phyloP scores from a whole-genome alignment of 2,113 vertebrate genomes.

The Tonatia bakeri region DNA sequence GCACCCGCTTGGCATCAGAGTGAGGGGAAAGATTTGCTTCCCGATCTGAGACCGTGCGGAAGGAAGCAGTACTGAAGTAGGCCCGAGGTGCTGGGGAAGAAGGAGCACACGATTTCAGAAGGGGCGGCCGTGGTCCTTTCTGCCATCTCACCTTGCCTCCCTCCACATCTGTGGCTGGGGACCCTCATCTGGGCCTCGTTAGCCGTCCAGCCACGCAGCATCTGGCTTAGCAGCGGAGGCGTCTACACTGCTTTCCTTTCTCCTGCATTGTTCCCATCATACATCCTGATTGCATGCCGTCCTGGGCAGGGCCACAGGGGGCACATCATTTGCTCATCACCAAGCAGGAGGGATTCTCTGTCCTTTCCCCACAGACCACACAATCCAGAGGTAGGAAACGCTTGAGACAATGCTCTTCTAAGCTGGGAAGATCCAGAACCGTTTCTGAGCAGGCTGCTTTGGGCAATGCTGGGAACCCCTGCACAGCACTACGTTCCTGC shows the following conservation, averaged over 20 bases:
- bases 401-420: background rate
- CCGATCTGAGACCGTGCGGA: slow-evolving; percentile 51
- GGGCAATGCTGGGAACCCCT: background rate
- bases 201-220: background rate
- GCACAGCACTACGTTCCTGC: background rate
- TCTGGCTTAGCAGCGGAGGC: background rate
- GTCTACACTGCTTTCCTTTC: background rate
- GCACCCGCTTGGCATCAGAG: slow-evolving; percentile 56
- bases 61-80: slow-evolving; percentile 66
- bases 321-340: background rate
- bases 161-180: slow-evolving; percentile 28
- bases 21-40: slow-evolving; percentile 49
- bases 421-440: background rate
- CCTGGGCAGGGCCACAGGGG: background rate
- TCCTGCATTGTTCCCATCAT: background rate
- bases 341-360: background rate
- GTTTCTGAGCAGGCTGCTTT: background rate
- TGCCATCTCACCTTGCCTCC: slow-evolving; percentile 63
- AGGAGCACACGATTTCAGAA: slow-evolving; percentile 34
- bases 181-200: slow-evolving; percentile 52
- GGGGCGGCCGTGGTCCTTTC: slow-evolving; percentile 56
- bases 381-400: background rate
- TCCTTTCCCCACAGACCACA: background rate
- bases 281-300: background rate
- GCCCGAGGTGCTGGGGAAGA: slow-evolving; percentile 67